A percentile compares a stretch with the other conserved stretches of the same genome.
Evolutionary conservation across 2,797 vertebrate species (phyloP).

Genomic region (Chelmon rostratus): DNA sequence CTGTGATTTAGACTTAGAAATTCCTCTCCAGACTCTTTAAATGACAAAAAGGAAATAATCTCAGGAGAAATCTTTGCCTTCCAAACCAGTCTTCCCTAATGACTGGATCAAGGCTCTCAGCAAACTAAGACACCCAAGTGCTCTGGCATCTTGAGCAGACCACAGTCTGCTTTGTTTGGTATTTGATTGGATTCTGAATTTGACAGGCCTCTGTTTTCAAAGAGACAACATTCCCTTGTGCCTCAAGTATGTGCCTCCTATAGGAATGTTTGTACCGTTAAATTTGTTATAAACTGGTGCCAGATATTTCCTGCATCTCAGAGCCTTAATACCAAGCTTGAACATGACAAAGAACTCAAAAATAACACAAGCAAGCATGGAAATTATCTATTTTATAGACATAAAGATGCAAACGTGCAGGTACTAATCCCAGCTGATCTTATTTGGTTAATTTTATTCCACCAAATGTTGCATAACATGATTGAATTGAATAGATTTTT

Average conservation of each 20-base stretch:
- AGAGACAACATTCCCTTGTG: constrained; percentile 23
- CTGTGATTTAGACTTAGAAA: constrained; percentile 59
- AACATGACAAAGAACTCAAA: background rate
- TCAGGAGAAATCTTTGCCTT: constrained; percentile 63
- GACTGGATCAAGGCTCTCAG: constrained; percentile 50
- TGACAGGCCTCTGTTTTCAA: constrained; percentile 39
- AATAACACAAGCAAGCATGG: background rate
- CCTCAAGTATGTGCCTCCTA: constrained; percentile 4
- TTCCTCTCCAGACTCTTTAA: constrained; percentile 48
- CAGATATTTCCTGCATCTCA: constrained; percentile 10
- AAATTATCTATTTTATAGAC: background rate
- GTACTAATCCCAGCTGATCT: background rate
- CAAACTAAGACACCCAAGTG: constrained; percentile 30
- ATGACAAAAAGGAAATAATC: constrained; percentile 46
- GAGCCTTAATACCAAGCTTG: background rate
- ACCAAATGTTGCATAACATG: background rate
- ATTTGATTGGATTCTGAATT: constrained; percentile 57
- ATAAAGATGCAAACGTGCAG: background rate
- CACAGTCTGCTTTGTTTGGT: constrained; percentile 37
- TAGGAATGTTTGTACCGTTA: constrained; percentile 23
- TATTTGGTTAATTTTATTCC: too few species aligned
- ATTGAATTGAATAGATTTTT: too few species aligned
- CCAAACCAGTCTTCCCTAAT: constrained; percentile 60
- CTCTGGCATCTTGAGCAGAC: constrained; percentile 37
- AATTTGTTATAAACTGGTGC: constrained; percentile 39